phyloP scores from a whole-genome alignment of 2,797 vertebrate species.

The Alectoris magna region DNA sequence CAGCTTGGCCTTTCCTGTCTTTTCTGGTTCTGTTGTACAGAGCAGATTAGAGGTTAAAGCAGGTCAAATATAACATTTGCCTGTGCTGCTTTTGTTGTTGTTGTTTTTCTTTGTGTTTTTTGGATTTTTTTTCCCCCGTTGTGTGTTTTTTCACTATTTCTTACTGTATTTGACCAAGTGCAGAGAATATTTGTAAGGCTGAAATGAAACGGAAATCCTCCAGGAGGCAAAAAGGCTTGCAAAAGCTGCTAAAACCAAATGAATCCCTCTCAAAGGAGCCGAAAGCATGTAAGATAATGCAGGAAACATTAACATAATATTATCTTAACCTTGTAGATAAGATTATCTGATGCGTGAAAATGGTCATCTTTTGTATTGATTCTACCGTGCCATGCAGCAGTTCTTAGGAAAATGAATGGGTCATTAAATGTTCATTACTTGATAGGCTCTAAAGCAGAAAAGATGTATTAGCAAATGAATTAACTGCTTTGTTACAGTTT shows the following conservation, averaged over 20 bases:
- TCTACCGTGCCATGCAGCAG: constrained; percentile 25
- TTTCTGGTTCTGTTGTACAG: background rate
- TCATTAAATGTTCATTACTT: constrained; percentile 71
- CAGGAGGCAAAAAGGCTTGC: constrained; percentile 16
- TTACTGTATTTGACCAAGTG: background rate
- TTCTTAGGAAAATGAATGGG: constrained; percentile 68
- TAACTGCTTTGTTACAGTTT: constrained; percentile 64
- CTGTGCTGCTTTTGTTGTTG: background rate
- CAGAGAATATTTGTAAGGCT: background rate
- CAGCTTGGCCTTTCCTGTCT: background rate
- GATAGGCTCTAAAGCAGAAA: constrained; percentile 67
- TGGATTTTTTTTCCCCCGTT: background rate
- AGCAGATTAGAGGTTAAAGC: background rate
- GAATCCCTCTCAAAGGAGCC: constrained; percentile 56
- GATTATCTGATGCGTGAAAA: constrained; percentile 74
- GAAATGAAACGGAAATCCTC: background rate
- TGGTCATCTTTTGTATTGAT: constrained; percentile 75
- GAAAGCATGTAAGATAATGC: constrained; percentile 48
- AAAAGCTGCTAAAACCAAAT: constrained; percentile 57
- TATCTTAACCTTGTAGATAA: constrained; percentile 77
- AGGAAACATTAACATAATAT: constrained; percentile 74
- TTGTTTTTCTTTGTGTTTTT: background rate
- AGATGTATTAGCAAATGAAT: constrained; percentile 72
- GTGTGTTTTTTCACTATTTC: background rate
- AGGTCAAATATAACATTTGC: constrained; percentile 34